Evolutionary conservation across 1,140 invertebrate genomes (phyloP).

Genomic region (Ptiloglossa arizonensis): DNA sequence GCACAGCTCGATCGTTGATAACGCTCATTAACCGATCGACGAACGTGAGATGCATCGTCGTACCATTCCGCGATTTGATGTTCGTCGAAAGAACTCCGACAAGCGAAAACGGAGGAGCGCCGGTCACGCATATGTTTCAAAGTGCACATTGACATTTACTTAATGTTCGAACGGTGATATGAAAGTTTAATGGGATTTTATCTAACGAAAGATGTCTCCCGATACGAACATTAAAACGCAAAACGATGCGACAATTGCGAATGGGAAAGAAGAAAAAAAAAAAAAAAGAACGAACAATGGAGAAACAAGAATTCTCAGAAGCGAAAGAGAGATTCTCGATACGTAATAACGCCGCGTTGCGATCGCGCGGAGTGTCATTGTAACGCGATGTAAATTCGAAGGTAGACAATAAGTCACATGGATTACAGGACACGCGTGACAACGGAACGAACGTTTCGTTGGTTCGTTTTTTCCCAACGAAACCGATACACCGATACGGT

Average conservation of each 20-base stretch:
- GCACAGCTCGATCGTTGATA: conserved; percentile 25
- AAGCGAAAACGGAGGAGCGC: conserved; percentile 23
- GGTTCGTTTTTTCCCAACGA: not conserved
- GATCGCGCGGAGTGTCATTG: too few relatives aligned
- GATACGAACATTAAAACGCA: not conserved
- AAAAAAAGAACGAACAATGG: too few relatives aligned
- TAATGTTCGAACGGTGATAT: not conserved
- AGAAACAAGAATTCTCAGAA: too few relatives aligned
- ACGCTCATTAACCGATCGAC: conserved; percentile 52
- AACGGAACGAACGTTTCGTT: too few relatives aligned
- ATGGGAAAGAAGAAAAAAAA: too few relatives aligned
- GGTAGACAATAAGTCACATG: too few relatives aligned
- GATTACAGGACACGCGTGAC: too few relatives aligned
- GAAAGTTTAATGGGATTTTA: conserved; percentile 37
- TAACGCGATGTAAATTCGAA: too few relatives aligned
- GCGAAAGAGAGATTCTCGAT: too few relatives aligned
- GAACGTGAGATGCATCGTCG: conserved; percentile 43
- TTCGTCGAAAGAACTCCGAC: conserved; percentile 36
- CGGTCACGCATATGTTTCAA: conserved; percentile 14
- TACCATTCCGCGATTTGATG: conserved; percentile 19
- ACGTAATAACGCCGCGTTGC: too few relatives aligned
- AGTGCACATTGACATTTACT: conserved; percentile 39
- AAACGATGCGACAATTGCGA: not conserved
- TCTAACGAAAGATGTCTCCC: not conserved
- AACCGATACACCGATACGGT: not conserved